A percentile compares a stretch with the other conserved stretches of the same genome.
phyloP scores from a whole-genome alignment of 2,797 vertebrate species.

The Oryzias dopingdopingensis region DNA sequence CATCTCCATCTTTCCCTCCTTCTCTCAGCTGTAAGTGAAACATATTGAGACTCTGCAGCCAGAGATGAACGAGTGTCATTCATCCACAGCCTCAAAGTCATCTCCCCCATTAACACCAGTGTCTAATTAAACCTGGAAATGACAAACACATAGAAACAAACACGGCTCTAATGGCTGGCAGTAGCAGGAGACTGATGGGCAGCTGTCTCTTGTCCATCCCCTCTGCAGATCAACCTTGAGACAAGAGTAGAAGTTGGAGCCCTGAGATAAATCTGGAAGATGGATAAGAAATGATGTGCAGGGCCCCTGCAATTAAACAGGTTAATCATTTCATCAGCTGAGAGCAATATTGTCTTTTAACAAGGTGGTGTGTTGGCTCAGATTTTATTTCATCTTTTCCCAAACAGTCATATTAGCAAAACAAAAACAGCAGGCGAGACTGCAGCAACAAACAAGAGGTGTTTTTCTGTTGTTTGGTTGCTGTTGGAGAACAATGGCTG shows the following conservation, averaged over 20 bases:
- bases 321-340: constrained; percentile 67
- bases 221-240: constrained; percentile 69
- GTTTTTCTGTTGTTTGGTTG: constrained; percentile 66
- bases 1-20: constrained; percentile 29
- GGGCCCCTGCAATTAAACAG: constrained; percentile 29
- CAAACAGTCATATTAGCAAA: constrained; percentile 38
- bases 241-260: constrained; percentile 43
- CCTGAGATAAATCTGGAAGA: constrained; percentile 47
- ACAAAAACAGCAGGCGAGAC: constrained; percentile 48
- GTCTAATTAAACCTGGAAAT: constrained; percentile 72
- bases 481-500: constrained; percentile 58
- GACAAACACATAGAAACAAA: constrained; percentile 68
- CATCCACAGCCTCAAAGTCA: constrained; percentile 65
- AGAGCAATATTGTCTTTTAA: constrained; percentile 62
- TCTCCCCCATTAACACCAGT: constrained; percentile 61
- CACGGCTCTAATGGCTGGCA: constrained; percentile 64
- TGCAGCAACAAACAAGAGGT: constrained; percentile 60
- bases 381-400: constrained; percentile 31
- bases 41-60: constrained; percentile 56
- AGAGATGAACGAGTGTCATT: constrained; percentile 59
- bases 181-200: constrained; percentile 74
- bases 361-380: constrained; percentile 36
- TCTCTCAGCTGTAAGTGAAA: constrained; percentile 52
- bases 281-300: constrained; percentile 57
- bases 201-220: constrained; percentile 70